These are phyloP conservation scores for Cinclus cinclus DNA, from an alignment of 2,113 vertebrate species.

Conservation along the genomic window DNA sequence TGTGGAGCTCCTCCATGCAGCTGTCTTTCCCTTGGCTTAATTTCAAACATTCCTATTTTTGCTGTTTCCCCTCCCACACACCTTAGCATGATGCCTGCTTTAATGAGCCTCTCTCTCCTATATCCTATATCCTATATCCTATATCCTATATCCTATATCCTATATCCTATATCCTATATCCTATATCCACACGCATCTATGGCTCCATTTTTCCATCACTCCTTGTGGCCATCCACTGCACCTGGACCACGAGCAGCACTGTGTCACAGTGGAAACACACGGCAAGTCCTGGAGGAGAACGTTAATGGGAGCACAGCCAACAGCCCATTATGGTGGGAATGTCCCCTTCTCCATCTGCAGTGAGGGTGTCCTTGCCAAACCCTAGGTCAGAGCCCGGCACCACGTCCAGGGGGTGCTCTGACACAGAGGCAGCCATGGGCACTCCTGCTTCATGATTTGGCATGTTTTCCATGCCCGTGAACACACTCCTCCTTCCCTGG, in stretches of 20 bases:
- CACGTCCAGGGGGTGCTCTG: fast-evolving
- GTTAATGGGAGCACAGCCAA: fast-evolving
- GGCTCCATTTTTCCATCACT: neutral
- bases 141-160: neutral
- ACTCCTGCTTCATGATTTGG: fast-evolving
- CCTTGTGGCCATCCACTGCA: neutral
- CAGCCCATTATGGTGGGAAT: fast-evolving
- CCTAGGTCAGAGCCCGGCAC: fast-evolving
- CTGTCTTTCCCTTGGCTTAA: constrained; percentile 44
- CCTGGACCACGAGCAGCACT: fast-evolving
- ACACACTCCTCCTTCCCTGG: neutral
- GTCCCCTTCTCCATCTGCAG: neutral
- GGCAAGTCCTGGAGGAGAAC: fast-evolving
- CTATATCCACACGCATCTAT: fast-evolving
- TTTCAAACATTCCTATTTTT: constrained; percentile 56
- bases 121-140: neutral
- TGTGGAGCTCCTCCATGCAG: neutral
- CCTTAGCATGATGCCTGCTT: neutral
- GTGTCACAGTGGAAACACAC: fast-evolving
- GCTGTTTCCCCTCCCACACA: constrained; percentile 63
- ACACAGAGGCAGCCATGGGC: fast-evolving
- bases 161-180: fast-evolving
- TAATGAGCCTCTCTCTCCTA: neutral
- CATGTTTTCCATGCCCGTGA: fast-evolving
- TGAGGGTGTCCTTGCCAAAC: neutral